Conservation (phyloP, 2,797 vertebrate genomes). For the Jordanella pulchra region DNA sequence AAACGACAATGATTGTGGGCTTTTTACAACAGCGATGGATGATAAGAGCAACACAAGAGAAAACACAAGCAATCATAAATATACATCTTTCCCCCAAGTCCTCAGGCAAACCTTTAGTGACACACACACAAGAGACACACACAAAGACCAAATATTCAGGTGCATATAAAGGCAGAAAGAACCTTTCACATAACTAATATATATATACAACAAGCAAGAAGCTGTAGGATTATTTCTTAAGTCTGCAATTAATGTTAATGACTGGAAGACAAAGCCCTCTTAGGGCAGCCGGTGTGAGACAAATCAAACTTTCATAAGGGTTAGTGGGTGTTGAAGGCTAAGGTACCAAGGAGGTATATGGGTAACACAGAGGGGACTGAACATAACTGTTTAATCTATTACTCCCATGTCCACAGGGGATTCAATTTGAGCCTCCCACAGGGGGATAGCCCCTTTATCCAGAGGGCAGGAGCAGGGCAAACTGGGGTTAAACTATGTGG, state of each 20-base stretch:
- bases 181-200: conserved; percentile 39
- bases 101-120: conserved; percentile 78
- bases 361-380: conserved; percentile 57
- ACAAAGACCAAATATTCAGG: conserved; percentile 49
- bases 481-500: conserved; percentile 72
- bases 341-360: conserved; percentile 50
- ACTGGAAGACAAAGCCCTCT: conserved; percentile 40
- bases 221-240: conserved; percentile 39
- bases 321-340: conserved; percentile 53
- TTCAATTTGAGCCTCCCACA: conserved; percentile 72
- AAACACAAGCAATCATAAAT: conserved; percentile 79
- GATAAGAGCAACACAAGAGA: conserved; percentile 80
- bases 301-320: conserved; percentile 68
- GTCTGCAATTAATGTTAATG: conserved; percentile 46
- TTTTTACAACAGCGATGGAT: conserved; percentile 82
- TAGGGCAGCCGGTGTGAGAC: conserved; percentile 23
- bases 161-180: conserved; percentile 39
- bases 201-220: conserved; percentile 31
- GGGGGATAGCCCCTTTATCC: conserved; percentile 68
- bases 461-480: conserved; percentile 68
- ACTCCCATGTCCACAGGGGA: conserved; percentile 56
- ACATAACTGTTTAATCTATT: conserved; percentile 70
- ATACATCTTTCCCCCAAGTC: conserved; percentile 76
- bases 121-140: conserved; percentile 55
- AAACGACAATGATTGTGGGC: conserved; percentile 82